Percentiles rank a stretch among this genome's conserved stretches.
These are phyloP conservation scores for Esox masquinongy DNA, from an alignment of 2,797 vertebrate genomes.

Conservation along the genomic window DNA sequence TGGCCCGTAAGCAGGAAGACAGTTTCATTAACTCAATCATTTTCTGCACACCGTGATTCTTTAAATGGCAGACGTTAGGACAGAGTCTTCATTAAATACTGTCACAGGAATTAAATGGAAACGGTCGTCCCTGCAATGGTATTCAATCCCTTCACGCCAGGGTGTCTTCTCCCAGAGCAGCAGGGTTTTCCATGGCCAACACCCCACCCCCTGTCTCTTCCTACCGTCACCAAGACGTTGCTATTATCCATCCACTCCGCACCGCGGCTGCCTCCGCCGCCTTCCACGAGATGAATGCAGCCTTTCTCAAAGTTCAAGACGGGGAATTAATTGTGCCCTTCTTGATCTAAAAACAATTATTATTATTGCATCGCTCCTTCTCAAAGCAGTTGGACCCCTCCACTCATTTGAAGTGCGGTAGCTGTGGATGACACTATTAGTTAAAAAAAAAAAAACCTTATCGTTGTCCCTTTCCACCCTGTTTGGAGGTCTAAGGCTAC, in stretches of 20 bases:
- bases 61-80: not conserved
- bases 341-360: constrained; percentile 77
- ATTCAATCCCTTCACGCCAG: constrained; percentile 68
- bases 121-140: constrained; percentile 55
- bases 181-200: constrained; percentile 26
- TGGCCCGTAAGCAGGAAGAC: constrained; percentile 51
- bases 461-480: constrained; percentile 55
- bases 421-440: constrained; percentile 62
- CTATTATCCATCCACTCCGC: constrained; percentile 30
- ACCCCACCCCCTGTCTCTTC: not conserved
- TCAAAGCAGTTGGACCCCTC: constrained; percentile 64
- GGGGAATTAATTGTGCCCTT: constrained; percentile 74
- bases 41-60: constrained; percentile 70
- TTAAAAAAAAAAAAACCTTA: constrained; percentile 52
- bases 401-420: constrained; percentile 64
- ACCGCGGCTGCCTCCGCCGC: not conserved
- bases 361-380: constrained; percentile 57
- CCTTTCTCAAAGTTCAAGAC: constrained; percentile 65
- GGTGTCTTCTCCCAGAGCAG: constrained; percentile 26
- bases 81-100: constrained; percentile 68
- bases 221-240: constrained; percentile 43
- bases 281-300: not conserved
- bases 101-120: constrained; percentile 69
- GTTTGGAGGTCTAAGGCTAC: constrained; percentile 47
- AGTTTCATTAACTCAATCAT: constrained; percentile 75